Percentiles rank a stretch among this genome's conserved stretches.
Conservation (phyloP, 1,140 invertebrate genomes). For the Eulimnadia texana region DNA sequence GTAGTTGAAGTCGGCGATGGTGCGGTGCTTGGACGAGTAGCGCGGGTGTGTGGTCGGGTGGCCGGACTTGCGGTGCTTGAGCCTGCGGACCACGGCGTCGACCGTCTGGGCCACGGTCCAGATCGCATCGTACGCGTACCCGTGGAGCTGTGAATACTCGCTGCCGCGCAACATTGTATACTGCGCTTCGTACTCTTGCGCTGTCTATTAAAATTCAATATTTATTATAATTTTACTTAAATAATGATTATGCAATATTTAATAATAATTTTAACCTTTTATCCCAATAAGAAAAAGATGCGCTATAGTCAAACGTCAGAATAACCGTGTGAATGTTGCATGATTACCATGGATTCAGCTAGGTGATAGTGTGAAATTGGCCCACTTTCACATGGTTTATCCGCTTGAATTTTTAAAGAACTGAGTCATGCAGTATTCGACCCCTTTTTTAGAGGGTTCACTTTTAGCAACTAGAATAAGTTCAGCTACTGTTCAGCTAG, state of each 20-base stretch:
- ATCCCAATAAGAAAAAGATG: too few species aligned
- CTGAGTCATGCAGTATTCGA: too few species aligned
- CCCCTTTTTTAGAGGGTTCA: too few species aligned
- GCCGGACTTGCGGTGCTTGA: slow-evolving; percentile 21
- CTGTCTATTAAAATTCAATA: slow-evolving; percentile 45
- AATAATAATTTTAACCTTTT: too few species aligned
- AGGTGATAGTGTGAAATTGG: too few species aligned
- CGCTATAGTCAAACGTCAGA: too few species aligned
- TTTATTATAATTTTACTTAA: not conserved
- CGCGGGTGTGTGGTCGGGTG: not conserved
- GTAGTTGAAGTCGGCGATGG: slow-evolving; percentile 65
- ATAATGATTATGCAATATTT: not conserved
- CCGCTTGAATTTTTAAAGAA: too few species aligned
- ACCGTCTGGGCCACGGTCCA: slow-evolving; percentile 90
- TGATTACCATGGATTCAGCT: too few species aligned
- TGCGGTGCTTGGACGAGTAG: slow-evolving; percentile 39
- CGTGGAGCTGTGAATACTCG: slow-evolving; percentile 87
- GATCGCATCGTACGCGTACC: slow-evolving; percentile 92
- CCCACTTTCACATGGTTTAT: too few species aligned
- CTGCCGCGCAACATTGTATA: slow-evolving; percentile 61
- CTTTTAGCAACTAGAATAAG: too few species aligned
- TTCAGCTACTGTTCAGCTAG: too few species aligned
- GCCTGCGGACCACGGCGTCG: slow-evolving; percentile 61
- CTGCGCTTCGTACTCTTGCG: slow-evolving; percentile 67
- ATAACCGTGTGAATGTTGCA: too few species aligned